phyloP scores from a whole-genome alignment of 2,888 invertebrate genomes.

The Euzophera pinguis region DNA sequence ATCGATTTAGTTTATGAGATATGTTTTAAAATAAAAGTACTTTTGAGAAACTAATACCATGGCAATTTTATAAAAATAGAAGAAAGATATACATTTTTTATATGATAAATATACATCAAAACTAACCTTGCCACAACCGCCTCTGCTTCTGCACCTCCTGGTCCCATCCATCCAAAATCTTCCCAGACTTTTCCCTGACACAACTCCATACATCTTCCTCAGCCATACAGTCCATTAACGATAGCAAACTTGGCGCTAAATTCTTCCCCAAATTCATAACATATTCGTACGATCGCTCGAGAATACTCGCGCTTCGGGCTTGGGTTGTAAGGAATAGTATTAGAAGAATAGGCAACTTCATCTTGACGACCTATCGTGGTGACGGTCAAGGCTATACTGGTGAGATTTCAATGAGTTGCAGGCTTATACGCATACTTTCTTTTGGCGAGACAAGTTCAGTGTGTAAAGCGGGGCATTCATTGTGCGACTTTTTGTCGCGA shows the following conservation, averaged over 20 bases:
- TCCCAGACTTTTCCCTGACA: constrained; percentile 75
- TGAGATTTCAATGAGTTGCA: neutral
- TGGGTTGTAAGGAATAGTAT: constrained; percentile 36
- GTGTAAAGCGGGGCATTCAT: neutral
- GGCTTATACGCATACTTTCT: constrained; percentile 14
- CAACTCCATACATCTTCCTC: constrained; percentile 75
- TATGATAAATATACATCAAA: no score
- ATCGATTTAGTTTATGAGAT: no score
- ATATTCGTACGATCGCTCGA: constrained; percentile 64
- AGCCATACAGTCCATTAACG: constrained; percentile 74
- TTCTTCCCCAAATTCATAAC: constrained; percentile 60
- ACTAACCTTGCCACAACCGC: constrained; percentile 62
- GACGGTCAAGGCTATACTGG: constrained; percentile 3
- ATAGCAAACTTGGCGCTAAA: constrained; percentile 74
- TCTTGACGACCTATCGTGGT: neutral
- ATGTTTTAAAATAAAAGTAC: no score
- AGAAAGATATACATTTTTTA: no score
- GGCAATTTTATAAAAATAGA: no score
- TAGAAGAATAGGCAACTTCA: constrained; percentile 28
- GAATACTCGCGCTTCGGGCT: constrained; percentile 55
- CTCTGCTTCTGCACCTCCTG: constrained; percentile 56
- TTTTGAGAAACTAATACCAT: no score
- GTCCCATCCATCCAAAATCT: constrained; percentile 67
- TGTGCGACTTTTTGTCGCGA: neutral
- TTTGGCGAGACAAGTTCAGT: constrained; percentile 1